Percentiles rank a stretch among this genome's conserved stretches.
phyloP scores from a whole-genome alignment of 2,113 vertebrate genomes.

The Dipodomys stephensi region DNA sequence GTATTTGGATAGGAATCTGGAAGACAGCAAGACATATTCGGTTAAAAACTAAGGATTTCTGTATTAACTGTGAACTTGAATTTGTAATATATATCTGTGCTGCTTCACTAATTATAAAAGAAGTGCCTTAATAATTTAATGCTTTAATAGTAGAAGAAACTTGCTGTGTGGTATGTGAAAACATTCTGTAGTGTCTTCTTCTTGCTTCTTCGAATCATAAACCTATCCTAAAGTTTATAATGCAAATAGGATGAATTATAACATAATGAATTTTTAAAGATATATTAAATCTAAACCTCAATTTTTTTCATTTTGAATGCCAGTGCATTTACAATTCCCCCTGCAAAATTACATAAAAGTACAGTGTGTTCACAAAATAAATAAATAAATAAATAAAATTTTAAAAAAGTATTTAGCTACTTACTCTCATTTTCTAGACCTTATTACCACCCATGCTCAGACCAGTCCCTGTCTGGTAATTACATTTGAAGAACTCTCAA shows the following conservation, averaged over 20 bases:
- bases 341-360: neutral
- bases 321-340: neutral
- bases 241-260: constrained; percentile 39
- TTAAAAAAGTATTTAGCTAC: neutral
- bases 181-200: neutral
- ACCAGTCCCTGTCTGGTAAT: neutral
- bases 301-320: neutral
- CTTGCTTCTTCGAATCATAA: constrained; percentile 25
- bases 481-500: neutral
- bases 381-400: no score
- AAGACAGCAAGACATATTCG: neutral
- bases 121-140: neutral
- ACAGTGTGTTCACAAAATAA: no score
- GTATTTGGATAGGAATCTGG: neutral
- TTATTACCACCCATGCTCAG: neutral
- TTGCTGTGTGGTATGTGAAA: neutral
- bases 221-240: neutral
- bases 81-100: neutral
- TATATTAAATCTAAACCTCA: neutral
- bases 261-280: neutral
- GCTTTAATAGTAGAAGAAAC: constrained; percentile 18
- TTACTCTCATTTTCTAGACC: neutral
- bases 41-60: constrained; percentile 19
- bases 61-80: neutral
- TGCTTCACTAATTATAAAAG: neutral